Conservation (phyloP, 2,113 vertebrate genomes). For the Dicentrarchus labrax region DNA sequence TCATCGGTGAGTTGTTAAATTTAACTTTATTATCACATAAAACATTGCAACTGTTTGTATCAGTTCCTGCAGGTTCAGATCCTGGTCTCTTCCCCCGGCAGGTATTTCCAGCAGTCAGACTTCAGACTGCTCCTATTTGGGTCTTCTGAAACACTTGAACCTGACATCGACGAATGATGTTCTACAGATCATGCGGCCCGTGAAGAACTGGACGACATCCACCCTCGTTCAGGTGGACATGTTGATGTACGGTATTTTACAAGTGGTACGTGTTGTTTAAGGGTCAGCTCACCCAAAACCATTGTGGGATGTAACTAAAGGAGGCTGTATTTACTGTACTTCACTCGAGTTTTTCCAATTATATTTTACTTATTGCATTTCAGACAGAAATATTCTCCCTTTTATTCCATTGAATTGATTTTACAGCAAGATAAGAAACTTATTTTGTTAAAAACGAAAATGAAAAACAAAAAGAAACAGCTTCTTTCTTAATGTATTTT, state of each 20-base stretch:
- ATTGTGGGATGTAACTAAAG: too few relatives aligned
- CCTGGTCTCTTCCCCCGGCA: background rate
- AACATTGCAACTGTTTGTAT: background rate
- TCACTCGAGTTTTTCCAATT: too few relatives aligned
- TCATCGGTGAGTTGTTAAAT: conserved; percentile 50
- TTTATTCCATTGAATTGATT: too few relatives aligned
- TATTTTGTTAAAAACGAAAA: too few relatives aligned
- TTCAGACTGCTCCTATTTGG: conserved; percentile 81
- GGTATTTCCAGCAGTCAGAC: conserved; percentile 11
- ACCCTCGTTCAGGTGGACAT: conserved; percentile 74
- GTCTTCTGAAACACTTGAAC: conserved; percentile 79
- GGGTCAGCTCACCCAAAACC: too few relatives aligned
- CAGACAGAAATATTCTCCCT: too few relatives aligned
- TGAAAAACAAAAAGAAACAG: too few relatives aligned
- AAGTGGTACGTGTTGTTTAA: conserved; percentile 68
- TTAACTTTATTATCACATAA: background rate
- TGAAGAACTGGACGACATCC: conserved; percentile 61
- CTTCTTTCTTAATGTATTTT: too few relatives aligned
- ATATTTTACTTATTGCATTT: too few relatives aligned
- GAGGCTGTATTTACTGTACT: too few relatives aligned
- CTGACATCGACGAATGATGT: conserved; percentile 59
- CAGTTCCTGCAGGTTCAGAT: too few relatives aligned
- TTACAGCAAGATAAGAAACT: too few relatives aligned
- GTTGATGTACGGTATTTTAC: conserved; percentile 76
- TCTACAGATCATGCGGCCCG: conserved; percentile 77